Evolutionary conservation across 1,140 invertebrate species (phyloP).

Genomic region (Musca domestica): DNA sequence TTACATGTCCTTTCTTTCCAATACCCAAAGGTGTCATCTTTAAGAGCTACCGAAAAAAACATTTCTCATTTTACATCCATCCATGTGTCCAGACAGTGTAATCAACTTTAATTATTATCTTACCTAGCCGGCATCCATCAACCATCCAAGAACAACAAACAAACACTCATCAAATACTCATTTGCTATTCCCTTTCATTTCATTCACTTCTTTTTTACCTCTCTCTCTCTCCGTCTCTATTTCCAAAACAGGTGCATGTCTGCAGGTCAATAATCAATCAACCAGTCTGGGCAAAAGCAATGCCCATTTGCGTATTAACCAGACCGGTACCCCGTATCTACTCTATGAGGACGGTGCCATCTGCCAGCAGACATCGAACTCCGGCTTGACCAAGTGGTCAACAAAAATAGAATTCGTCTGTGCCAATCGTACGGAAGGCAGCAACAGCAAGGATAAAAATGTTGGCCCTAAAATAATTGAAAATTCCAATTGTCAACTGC

Average conservation of each 20-base stretch:
- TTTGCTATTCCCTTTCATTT: background rate
- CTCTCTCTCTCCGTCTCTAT: background rate
- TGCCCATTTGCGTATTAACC: conserved; percentile 55
- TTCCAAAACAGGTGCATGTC: conserved; percentile 41
- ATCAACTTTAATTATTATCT: no score
- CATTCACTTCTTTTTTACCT: background rate
- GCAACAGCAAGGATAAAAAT: conserved; percentile 26
- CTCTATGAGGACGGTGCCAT: conserved; percentile 56
- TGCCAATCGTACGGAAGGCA: conserved; percentile 41
- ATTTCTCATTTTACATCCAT: no score
- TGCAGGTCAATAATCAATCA: conserved; percentile 35
- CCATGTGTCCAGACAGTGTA: no score
- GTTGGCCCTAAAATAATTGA: conserved; percentile 52
- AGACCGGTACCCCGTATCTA: conserved; percentile 56
- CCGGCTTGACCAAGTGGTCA: conserved; percentile 42
- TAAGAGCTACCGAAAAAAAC: no score
- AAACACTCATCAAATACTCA: no score
- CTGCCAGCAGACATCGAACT: conserved; percentile 38
- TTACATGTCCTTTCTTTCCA: no score
- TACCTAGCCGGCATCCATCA: no score
- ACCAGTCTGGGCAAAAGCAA: conserved; percentile 55
- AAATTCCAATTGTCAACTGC: conserved; percentile 53
- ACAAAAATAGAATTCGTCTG: conserved; percentile 59
- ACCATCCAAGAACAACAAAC: no score
- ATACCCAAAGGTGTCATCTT: no score